Evolutionary conservation across 1,140 invertebrate species (phyloP).

Genomic region (Zaprionus ghesquierei): DNA sequence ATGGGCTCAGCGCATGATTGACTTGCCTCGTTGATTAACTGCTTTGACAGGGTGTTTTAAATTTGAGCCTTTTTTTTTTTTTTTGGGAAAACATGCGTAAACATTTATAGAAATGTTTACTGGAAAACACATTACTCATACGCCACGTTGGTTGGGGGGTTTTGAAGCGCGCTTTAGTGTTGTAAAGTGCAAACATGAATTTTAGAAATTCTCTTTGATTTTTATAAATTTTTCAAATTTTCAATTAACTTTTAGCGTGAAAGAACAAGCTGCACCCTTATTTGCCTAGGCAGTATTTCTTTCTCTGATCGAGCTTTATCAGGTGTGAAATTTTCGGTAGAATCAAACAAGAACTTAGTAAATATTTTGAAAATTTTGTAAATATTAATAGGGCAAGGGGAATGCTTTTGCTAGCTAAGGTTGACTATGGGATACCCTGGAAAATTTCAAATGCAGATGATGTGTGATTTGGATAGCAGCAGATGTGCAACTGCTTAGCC

Average conservation of each 20-base stretch:
- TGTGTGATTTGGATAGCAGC: too few species aligned
- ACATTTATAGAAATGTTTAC: background rate
- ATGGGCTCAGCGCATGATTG: conserved; percentile 11
- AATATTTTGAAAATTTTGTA: background rate
- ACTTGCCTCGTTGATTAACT: conserved; percentile 8
- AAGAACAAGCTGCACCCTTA: too few species aligned
- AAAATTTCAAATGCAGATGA: too few species aligned
- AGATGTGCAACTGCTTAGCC: too few species aligned
- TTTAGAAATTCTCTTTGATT: too few species aligned
- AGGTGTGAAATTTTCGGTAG: background rate
- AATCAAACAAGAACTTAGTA: background rate
- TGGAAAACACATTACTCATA: conserved; percentile 30
- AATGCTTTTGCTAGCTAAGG: background rate
- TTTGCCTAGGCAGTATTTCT: too few species aligned
- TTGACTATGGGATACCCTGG: background rate
- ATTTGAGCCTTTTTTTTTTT: too few species aligned
- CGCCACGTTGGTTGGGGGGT: too few species aligned
- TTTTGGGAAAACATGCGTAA: background rate
- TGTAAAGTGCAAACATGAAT: too few species aligned
- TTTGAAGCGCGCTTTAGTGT: too few species aligned
- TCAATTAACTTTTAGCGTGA: background rate
- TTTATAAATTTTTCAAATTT: background rate
- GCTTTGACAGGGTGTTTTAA: background rate
- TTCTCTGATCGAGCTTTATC: background rate
- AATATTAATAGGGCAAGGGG: background rate